Base-by-base conservation (phyloP, 2,113 vertebrate genomes). In the Cairina moschata region DNA sequence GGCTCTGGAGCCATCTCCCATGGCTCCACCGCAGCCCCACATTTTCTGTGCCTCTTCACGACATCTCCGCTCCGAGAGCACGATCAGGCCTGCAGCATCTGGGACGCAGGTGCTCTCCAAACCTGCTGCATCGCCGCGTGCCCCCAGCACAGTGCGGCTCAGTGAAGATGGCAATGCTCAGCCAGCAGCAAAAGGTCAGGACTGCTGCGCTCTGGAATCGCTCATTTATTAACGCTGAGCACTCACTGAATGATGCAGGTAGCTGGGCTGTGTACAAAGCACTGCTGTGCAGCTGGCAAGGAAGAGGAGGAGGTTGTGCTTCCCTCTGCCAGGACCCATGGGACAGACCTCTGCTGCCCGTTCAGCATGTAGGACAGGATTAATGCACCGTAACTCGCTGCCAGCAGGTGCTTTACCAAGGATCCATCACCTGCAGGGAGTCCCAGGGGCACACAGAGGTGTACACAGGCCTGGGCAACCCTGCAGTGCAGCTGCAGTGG, bases 401-500 rank as follows among this genome's bases (percentile, higher is more conserved):
- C 62, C 72, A 21, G 20, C 13, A 18, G 21, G 8, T 17, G 50
- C 40, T 48, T 36, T 2, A 8, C 22, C 62, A 40, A 36, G 58
- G 26, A 76, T 65, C 56, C 54, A 34, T 14, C 3, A 2, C 0
- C 1, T 3, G 4, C 5, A 2, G 8, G 26, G 26, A 54, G 83
- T 36, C 13, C 46, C 0, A 1, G 0, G 3, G 63, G 78, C 86
- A 87, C 50, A 40, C 46, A 60, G 21, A 83, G n/a, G 12, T 46
- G 42, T 46, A 46, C n/a, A 55, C 54, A 0, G 0, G 54, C 7
- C 29, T 5, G 3, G 40, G 63, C 63, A 48, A n/a, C 22, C 31
- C 65, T 0, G 1, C 34, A 20, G 18, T 20, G 59, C 56, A 87
- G 71, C 71, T 48, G 13, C 38, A 67, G 22, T 0, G 1, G 3